Evolutionary conservation across 1,140 invertebrate species (phyloP).

Genomic region (Brachionus asplanchnoidis): DNA sequence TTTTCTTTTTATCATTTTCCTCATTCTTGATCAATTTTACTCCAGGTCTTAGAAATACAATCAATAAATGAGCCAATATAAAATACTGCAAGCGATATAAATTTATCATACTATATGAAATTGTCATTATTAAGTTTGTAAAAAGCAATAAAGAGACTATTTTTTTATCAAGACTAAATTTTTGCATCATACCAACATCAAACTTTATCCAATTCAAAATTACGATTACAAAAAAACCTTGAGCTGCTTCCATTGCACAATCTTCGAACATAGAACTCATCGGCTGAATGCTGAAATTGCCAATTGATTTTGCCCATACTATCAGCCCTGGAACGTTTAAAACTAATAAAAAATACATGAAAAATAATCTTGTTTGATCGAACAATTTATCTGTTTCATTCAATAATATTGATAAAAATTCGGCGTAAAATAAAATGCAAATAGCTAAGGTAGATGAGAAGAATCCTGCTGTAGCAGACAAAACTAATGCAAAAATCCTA

Average conservation of each 20-base stretch:
- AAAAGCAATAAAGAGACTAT: neutral
- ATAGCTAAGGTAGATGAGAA: neutral
- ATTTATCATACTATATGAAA: neutral
- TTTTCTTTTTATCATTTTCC: neutral
- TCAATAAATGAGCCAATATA: neutral
- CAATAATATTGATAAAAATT: neutral
- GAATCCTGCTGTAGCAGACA: neutral
- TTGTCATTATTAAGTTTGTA: neutral
- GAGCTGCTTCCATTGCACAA: neutral
- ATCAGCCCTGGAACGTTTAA: conserved; percentile 12
- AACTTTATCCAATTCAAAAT: neutral
- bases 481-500: neutral
- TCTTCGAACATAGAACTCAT: neutral
- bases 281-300: neutral
- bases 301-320: conserved; percentile 33
- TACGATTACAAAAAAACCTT: neutral
- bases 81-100: conserved; percentile 12
- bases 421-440: conserved; percentile 3
- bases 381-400: neutral
- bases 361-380: conserved; percentile 16
- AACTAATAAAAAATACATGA: conserved; percentile 15
- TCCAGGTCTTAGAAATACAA: neutral
- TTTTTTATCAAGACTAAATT: neutral
- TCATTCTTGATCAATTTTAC: neutral
- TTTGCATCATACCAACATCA: neutral